Evolutionary conservation across 2,113 vertebrate species (phyloP), one percentile per base, ranked within the genome.

Genomic region (Tyto alba): DNA sequence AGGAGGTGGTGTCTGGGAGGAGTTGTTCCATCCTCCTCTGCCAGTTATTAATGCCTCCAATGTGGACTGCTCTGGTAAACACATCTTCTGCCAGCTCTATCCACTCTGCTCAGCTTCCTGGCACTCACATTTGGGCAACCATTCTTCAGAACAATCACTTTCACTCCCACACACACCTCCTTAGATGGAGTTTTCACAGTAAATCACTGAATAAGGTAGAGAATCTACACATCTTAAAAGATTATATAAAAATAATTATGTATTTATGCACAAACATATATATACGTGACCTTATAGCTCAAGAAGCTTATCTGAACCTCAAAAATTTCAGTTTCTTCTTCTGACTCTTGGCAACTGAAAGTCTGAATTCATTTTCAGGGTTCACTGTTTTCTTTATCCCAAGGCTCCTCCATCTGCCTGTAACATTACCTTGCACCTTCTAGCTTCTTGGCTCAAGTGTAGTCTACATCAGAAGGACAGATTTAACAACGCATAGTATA

Each of bases 21-120:
- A 87, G 76, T 41, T 90, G 90, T 95, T 97, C 90, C 77, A 79
- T 78, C 53, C 63, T 76, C 53, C 84, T 82, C 73, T 93, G 96
- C 89, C 95, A 96, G 81, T 79, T 91, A 62, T 21, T 95, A 89
- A 95, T 78, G 92, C 52, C 69, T 94, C 2, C 0, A 64, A 79
- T 45, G 10, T 40, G 73, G 73, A 72, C 80, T 93, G 71, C 90
- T 95, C 72, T 66, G 77, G 83, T 92, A 94, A 96, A 96, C 77
- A 90, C n/a, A 53, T 87, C 62, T 87, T 75, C 62, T 79, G 83
- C 96, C 96, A 97, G 69, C 66, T 87, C 60, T 60, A 89, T 66
- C 73, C 68, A 60, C 40, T 93, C 88, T 93, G 86, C 57, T 69
- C 69, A 85, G 92, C 73, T 78, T 86, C 60, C 86, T 78, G 74